Evolutionary conservation across 35 echinoderm and acorn worm genomes (phyloP).

Genomic region (Strongylocentrotus purpuratus): DNA sequence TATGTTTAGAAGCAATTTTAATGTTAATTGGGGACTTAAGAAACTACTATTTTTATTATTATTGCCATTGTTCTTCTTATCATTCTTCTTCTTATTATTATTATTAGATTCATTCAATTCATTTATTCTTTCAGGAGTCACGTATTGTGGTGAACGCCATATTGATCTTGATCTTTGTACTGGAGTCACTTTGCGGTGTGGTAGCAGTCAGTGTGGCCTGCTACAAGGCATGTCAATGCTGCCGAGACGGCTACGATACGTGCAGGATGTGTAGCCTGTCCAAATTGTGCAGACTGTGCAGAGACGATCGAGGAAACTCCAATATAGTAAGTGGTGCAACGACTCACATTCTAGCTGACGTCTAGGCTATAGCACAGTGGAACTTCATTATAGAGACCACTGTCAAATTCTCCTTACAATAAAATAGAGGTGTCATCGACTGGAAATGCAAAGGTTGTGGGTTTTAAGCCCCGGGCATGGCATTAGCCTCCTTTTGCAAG

Average conservation of each 20-base stretch:
- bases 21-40: too few species aligned
- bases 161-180: not conserved
- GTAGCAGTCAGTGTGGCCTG: not conserved
- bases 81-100: not conserved
- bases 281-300: not conserved
- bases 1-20: too few species aligned
- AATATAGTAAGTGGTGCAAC: conserved; percentile 17
- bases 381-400: too few species aligned
- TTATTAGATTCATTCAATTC: not conserved
- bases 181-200: not conserved
- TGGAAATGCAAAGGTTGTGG: not conserved
- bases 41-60: too few species aligned
- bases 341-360: not conserved
- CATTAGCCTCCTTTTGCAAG: not conserved
- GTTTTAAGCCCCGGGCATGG: too few species aligned
- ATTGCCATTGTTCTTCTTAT: too few species aligned
- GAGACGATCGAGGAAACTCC: not conserved
- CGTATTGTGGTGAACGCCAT: not conserved
- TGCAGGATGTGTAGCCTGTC: not conserved
- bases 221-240: conserved; percentile 1
- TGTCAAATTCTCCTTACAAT: not conserved
- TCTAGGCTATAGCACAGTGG: not conserved
- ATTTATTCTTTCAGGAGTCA: not conserved
- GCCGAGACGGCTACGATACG: not conserved
- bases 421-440: not conserved